Evolutionary conservation across 2,888 invertebrate genomes (phyloP).

Genomic region (Athetis lepigone): DNA sequence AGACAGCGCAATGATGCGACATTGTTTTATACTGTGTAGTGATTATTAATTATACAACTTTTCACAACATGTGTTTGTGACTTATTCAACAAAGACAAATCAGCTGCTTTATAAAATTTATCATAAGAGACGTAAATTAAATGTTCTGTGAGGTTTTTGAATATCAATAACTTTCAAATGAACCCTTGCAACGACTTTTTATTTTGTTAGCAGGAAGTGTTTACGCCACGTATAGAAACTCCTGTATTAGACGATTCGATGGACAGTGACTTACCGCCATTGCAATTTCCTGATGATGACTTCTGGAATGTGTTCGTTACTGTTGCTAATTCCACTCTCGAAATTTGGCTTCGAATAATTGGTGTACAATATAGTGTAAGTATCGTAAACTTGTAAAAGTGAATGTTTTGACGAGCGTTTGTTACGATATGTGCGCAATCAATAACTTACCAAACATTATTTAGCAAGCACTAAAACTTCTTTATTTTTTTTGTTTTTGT

Average conservation of each 20-base stretch:
- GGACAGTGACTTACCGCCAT: slow-evolving; percentile 83
- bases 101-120: too few species aligned
- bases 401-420: too few species aligned
- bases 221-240: slow-evolving; percentile 56
- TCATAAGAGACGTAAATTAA: too few species aligned
- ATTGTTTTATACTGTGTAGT: too few species aligned
- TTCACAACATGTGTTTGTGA: too few species aligned
- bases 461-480: not conserved
- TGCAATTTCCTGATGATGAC: slow-evolving; percentile 85
- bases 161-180: too few species aligned
- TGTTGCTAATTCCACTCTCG: slow-evolving; percentile 91
- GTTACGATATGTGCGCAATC: not conserved
- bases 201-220: slow-evolving; percentile 43
- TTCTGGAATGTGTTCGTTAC: slow-evolving; percentile 92
- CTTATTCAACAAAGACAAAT: too few species aligned
- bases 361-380: slow-evolving; percentile 92
- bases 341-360: slow-evolving; percentile 93
- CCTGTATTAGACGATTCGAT: slow-evolving; percentile 73
- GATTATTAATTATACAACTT: too few species aligned
- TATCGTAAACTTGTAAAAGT: slow-evolving; percentile 41
- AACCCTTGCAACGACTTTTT: not conserved
- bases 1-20: too few species aligned
- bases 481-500: not conserved
- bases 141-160: too few species aligned
- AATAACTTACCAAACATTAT: not conserved